These are phyloP conservation scores for Lordiphosa andalusiaca DNA, from an alignment of 2,888 invertebrate genomes.

Conservation along the genomic window DNA sequence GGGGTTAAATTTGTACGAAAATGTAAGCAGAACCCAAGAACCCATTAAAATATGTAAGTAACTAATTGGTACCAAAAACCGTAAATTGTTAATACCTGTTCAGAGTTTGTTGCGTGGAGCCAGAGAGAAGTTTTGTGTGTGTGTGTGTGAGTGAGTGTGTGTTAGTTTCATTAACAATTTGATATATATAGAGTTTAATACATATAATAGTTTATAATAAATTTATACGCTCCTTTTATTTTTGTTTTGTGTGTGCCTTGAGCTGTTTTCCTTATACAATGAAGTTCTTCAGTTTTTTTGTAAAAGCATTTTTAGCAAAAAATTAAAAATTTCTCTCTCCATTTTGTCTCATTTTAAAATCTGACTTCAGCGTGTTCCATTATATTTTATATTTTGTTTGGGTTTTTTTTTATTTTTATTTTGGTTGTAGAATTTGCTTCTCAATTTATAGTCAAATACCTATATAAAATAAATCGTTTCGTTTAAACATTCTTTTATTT, in stretches of 20 bases:
- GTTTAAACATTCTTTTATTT: conserved; percentile 38
- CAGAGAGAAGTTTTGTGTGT: conserved; percentile 43
- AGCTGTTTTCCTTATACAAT: conserved; percentile 30
- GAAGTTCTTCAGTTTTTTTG: conserved; percentile 53
- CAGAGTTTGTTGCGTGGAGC: conserved; percentile 47
- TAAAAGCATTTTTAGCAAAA: conserved; percentile 78
- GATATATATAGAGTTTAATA: conserved; percentile 64
- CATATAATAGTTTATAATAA: conserved; percentile 57
- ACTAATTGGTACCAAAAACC: conserved; percentile 50
- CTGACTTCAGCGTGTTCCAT: conserved; percentile 47
- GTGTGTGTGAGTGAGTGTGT: conserved; percentile 28
- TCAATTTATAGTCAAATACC: conserved; percentile 35
- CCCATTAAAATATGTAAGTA: conserved; percentile 28
- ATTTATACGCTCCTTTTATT: conserved; percentile 54
- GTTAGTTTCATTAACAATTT: conserved; percentile 59
- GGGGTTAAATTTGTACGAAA: conserved; percentile 18
- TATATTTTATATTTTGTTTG: conserved; percentile 13
- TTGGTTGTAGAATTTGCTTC: conserved; percentile 25
- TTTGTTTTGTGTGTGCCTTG: conserved; percentile 10
- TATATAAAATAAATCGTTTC: conserved; percentile 69
- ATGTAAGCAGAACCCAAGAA: conserved; percentile 16
- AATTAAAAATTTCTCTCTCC: conserved; percentile 62
- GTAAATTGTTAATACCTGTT: conserved; percentile 39
- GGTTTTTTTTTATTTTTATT: conserved; percentile 11
- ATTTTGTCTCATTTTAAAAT: conserved; percentile 49